phyloP scores from a whole-genome alignment of 2,888 invertebrate species.

The Altica lythri region DNA sequence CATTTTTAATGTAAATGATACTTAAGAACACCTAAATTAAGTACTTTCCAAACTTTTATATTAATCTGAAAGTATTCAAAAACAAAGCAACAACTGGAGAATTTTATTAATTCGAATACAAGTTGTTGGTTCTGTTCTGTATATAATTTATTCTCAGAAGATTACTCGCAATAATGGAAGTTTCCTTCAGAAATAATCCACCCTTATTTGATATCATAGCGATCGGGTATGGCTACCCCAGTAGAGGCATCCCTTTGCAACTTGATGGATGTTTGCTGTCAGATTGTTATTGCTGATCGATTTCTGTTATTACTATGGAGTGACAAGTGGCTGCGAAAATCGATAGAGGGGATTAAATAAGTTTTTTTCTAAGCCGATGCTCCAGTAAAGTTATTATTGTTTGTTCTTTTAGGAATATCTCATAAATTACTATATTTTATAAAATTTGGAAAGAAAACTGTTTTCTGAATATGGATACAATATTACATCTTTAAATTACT shows the following conservation, averaged over 20 bases:
- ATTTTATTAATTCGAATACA: constrained; percentile 20
- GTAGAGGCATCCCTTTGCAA: constrained; percentile 33
- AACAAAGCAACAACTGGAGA: too few species aligned
- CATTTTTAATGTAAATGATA: too few species aligned
- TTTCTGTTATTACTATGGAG: constrained; percentile 50
- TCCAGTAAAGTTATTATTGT: too few species aligned
- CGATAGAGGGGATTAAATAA: constrained; percentile 25
- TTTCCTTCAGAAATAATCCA: constrained; percentile 39
- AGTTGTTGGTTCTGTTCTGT: constrained; percentile 14
- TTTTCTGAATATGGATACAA: too few species aligned
- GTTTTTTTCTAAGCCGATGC: too few species aligned
- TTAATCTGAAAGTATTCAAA: too few species aligned
- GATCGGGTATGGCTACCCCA: constrained; percentile 37
- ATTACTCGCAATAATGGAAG: constrained; percentile 38
- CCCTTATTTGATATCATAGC: constrained; percentile 40
- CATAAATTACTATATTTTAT: background rate
- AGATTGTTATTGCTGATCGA: constrained; percentile 52
- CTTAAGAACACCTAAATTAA: too few species aligned
- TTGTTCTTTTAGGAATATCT: background rate
- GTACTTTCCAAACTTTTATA: too few species aligned
- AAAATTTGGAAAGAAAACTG: background rate
- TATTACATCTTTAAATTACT: too few species aligned
- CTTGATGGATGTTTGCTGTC: constrained; percentile 48
- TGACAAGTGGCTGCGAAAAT: constrained; percentile 47
- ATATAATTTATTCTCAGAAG: constrained; percentile 33